A percentile compares a stretch with the other conserved stretches of the same genome.
These are phyloP conservation scores for Plectropomus leopardus DNA, from an alignment of 2,113 vertebrate genomes.

Conservation along the genomic window DNA sequence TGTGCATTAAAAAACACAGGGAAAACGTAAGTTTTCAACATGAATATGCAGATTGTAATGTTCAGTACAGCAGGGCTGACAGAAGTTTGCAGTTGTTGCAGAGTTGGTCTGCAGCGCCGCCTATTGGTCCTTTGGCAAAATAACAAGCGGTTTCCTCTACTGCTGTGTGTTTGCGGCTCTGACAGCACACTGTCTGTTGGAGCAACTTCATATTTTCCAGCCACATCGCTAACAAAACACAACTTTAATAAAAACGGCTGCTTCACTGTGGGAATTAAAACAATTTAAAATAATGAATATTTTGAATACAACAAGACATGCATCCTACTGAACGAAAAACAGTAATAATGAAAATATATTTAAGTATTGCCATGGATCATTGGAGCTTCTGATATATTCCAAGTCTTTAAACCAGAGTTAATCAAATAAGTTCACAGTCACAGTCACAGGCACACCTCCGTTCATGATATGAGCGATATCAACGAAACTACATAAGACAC, in stretches of 20 bases:
- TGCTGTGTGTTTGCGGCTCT: constrained; percentile 11
- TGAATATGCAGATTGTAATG: neutral
- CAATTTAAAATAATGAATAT: neutral
- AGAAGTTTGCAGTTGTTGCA: constrained; percentile 26
- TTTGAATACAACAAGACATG: neutral
- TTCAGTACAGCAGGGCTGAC: constrained; percentile 22
- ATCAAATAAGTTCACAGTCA: neutral
- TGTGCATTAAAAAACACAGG: neutral
- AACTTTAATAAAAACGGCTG: neutral
- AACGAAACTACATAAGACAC: neutral
- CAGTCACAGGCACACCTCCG: neutral
- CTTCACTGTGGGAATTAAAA: neutral
- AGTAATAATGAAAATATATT: neutral
- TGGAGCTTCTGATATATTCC: neutral
- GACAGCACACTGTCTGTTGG: neutral
- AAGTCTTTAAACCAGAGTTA: neutral
- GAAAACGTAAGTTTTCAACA: neutral
- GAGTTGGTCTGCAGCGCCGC: constrained; percentile 78
- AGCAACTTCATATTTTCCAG: neutral
- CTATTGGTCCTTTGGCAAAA: constrained; percentile 51
- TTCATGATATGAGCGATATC: constrained; percentile 11
- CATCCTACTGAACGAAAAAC: neutral
- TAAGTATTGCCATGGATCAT: neutral
- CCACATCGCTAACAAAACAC: neutral
- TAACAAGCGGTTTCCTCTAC: neutral